Evolutionary conservation across 2,113 vertebrate genomes (phyloP), one percentile per base, ranked within the genome.

Genomic region (Thomomys bottae): DNA sequence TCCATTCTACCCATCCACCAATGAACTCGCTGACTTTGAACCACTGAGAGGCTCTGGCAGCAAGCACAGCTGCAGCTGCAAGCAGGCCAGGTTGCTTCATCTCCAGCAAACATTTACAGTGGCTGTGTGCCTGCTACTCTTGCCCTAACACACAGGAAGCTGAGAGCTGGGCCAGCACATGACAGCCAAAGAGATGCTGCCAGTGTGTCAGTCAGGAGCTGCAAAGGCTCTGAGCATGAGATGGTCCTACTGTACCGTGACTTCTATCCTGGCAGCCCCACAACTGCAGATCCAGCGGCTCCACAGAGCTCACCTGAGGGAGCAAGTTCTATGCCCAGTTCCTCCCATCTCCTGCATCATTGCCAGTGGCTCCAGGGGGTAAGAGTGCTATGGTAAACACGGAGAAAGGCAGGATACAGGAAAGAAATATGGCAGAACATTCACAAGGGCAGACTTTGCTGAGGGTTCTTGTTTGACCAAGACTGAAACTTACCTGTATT

Each of bases 21-120:
- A 8, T 20, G 77, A 93, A 72, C 77, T 54, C 66, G 40, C 82
- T 71, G 81, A 73, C 61, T 76, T 0, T 12, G 80, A 89, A 90
- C 84, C 49, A 83, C 64, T 5, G 66, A 84, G 85, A 70, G 32
- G 42, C 91, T 84, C 92, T 96, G 93, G 93, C 94, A 94, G 68
- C 26, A 61, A 86, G 75, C 8, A 28, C 1, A 14, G 77, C 54
- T 71, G 36, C 84, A 92, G 92, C 92, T 88, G 90, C 17, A 18
- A 91, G 36, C 34, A 26, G 73, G 84, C 95, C 94, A 95, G 96
- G 89, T 90, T 72, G 81, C 75, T 89, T 89, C 93, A 88, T 94
- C 93, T 96, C 95, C 94, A 95, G 92, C 92, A 96, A 97, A 96
- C 95, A 93, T 97, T 97, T 96, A 95, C 54, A 89, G 66, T 96